Base-by-base conservation (phyloP, 2,113 vertebrate species). In the Anoura caudifer region DNA sequence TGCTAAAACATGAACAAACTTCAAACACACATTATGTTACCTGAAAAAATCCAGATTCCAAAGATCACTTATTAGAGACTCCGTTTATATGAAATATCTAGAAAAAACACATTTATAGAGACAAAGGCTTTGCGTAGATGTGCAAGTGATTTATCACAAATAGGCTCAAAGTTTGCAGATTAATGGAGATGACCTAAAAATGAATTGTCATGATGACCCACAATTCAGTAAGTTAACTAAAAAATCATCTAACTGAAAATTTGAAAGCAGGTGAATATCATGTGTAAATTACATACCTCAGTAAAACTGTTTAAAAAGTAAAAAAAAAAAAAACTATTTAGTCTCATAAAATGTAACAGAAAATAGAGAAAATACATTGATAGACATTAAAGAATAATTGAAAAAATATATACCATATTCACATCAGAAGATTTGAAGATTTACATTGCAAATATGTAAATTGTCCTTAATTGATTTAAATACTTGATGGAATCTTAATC, bases 21-120 rank as follows among this genome's bases (percentile, higher is more conserved):
- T 92, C 16, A 52, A 86, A 65, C 83, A 85, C 15, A 75, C 54
- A 56, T 67, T 28, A 76, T 31, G 3, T 13, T 59, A 85, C 82
- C 59, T 91, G 50, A 93, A 87, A 92, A 33, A 96, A 82, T 52
- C 13, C 33, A 83, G 54, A 90, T 82, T 86, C 59, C 63, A 83
- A 91, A 93, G 20, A 77, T 13, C 24, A 90, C 4, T 47, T 87
- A 90, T 59, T 93, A 3, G 54, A 91, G 56, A 88, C 22, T 79
- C 5, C 17, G 87, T 33, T 87, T 79, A 79, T 61, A 94, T 87
- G 52, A 95, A 87, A 72, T 79, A 88, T 20, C 14, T 87, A 63
- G n/a, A 88, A 88, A 83, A n/a, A 31, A 67, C 33, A 95, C 94
- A 85, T 95, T 84, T 91, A 69, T 20, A 94, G 14, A 81, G 47